These are phyloP conservation scores for Bombus waltoni DNA, from an alignment of 1,140 invertebrate species.

Conservation along the genomic window DNA sequence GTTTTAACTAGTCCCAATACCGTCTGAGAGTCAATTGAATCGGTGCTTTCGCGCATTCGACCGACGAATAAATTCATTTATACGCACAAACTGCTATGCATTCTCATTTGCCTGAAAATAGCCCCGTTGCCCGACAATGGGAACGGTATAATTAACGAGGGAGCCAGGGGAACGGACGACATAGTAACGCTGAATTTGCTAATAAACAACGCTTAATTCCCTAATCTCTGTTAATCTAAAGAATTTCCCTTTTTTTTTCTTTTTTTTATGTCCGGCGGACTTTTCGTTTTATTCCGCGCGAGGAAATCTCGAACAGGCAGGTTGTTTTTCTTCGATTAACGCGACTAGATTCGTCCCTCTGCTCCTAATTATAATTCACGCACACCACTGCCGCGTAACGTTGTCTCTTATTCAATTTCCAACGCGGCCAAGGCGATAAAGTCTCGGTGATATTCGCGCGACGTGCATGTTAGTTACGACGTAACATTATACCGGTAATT, in stretches of 20 bases:
- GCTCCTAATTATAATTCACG: conserved; percentile 4
- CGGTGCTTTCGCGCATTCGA: conserved; percentile 4
- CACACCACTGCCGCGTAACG: not conserved
- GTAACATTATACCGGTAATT: conserved; percentile 13
- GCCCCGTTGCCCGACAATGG: conserved; percentile 1
- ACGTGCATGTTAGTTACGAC: conserved; percentile 11
- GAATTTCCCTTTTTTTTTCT: not conserved
- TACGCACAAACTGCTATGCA: conserved; percentile 39
- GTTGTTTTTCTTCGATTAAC: not conserved
- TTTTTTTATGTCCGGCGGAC: not conserved
- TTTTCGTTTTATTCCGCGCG: not conserved
- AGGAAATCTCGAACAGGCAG: not conserved
- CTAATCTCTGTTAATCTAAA: not conserved
- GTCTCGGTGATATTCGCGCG: conserved; percentile 20
- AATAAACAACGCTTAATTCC: conserved; percentile 5
- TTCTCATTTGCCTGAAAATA: conserved; percentile 48
- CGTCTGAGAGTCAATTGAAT: conserved; percentile 32
- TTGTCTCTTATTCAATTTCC: conserved; percentile 36
- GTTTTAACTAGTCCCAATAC: conserved; percentile 24
- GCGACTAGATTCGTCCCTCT: too few relatives aligned
- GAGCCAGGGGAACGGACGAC: not conserved
- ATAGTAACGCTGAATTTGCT: conserved; percentile 23
- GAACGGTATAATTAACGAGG: conserved; percentile 27
- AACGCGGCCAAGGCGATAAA: conserved; percentile 5
- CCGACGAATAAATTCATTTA: conserved; percentile 43